Evolutionary conservation across 2,888 invertebrate species (phyloP).

Genomic region (Ophion costatus): DNA sequence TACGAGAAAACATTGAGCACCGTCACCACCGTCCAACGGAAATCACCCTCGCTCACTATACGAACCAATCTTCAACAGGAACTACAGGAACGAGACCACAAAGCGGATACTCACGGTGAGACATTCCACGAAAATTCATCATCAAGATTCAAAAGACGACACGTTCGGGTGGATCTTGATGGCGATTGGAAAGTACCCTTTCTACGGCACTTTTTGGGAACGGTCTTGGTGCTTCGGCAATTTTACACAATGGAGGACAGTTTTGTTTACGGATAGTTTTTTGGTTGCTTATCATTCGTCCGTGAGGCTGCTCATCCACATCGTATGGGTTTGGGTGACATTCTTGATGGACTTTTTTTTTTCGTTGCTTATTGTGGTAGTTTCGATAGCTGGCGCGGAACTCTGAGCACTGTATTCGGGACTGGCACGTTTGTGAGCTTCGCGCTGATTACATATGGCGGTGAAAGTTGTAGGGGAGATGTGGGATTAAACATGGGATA

Average conservation of each 20-base stretch:
- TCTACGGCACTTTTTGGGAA: background rate
- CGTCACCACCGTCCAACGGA: constrained; percentile 77
- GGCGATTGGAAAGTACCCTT: background rate
- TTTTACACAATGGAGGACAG: background rate
- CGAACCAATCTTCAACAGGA: constrained; percentile 70
- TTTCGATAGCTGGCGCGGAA: too few species aligned
- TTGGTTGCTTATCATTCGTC: background rate
- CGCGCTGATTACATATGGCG: constrained; percentile 49
- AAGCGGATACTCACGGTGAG: constrained; percentile 52
- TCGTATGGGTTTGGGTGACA: background rate
- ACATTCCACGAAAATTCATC: background rate
- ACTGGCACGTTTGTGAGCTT: background rate
- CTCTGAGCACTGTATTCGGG: background rate
- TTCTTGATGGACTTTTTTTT: background rate
- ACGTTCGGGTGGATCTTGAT: background rate
- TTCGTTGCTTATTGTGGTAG: too few species aligned
- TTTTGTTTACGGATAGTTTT: background rate
- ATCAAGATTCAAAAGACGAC: background rate
- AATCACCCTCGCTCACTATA: constrained; percentile 79
- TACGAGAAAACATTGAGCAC: constrained; percentile 72
- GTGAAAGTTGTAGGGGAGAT: constrained; percentile 67
- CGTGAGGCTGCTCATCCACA: background rate
- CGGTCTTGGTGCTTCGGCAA: background rate
- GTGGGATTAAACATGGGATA: constrained; percentile 55
- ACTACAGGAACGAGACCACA: constrained; percentile 34